Evolutionary conservation across 2,797 vertebrate species (phyloP).

Genomic region (Poeciliopsis infans): DNA sequence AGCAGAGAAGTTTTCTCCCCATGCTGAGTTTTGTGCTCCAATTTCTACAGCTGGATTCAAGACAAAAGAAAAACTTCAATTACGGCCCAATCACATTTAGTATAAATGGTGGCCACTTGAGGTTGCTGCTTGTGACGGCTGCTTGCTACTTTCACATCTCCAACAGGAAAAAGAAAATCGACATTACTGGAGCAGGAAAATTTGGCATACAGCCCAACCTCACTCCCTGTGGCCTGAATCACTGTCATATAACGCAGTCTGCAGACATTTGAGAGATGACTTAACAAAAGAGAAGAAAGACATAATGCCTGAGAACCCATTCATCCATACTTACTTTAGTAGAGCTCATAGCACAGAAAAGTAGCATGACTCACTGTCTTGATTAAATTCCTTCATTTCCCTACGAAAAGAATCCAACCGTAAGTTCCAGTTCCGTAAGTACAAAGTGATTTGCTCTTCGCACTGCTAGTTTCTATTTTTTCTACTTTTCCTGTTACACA

Average conservation of each 20-base stretch:
- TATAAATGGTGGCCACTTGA: conserved; percentile 45
- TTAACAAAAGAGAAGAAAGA: conserved; percentile 50
- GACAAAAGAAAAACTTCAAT: conserved; percentile 53
- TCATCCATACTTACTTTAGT: conserved; percentile 46
- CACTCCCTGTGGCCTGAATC: conserved; percentile 47
- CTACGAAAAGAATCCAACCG: conserved; percentile 41
- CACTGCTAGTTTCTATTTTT: conserved; percentile 16
- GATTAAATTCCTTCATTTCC: conserved; percentile 37
- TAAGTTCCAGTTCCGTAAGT: conserved; percentile 27
- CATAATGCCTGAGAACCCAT: conserved; percentile 51
- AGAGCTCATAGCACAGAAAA: conserved; percentile 52
- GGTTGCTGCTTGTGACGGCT: conserved; percentile 34
- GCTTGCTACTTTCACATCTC: conserved; percentile 49
- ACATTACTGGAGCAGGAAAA: conserved; percentile 54
- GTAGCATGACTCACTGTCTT: conserved; percentile 60
- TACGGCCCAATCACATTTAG: conserved; percentile 40
- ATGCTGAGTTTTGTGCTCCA: conserved; percentile 47
- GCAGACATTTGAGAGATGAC: conserved; percentile 63
- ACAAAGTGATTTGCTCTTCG: conserved; percentile 39
- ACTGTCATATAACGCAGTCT: conserved; percentile 65
- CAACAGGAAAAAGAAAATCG: conserved; percentile 53
- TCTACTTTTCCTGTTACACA: conserved; percentile 40
- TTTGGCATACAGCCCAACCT: conserved; percentile 53
- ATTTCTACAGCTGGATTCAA: conserved; percentile 43
- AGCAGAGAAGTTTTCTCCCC: conserved; percentile 35